A percentile compares a stretch with the other conserved stretches of the same genome.
Evolutionary conservation across 2,797 vertebrate species (phyloP).

Genomic region (Esox lucius): DNA sequence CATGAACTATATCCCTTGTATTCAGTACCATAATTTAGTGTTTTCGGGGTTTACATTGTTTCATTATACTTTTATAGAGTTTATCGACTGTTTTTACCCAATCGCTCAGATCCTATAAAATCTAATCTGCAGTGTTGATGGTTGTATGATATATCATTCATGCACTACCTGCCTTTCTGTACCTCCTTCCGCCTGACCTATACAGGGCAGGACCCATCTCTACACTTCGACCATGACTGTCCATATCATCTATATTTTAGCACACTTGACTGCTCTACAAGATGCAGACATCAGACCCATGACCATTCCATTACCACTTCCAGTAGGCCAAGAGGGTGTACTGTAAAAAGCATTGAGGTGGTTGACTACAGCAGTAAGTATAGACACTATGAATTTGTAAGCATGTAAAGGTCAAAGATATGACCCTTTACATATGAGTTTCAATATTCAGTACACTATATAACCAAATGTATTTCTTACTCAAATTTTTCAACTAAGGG

Average conservation of each 20-base stretch:
- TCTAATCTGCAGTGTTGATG: neutral
- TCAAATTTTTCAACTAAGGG: no score
- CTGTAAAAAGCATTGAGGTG: neutral
- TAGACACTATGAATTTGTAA: neutral
- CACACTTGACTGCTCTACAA: neutral
- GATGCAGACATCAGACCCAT: constrained; percentile 3
- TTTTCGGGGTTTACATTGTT: no score
- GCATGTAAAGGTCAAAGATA: neutral
- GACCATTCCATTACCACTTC: neutral
- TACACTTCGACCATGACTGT: constrained; percentile 11
- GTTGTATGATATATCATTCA: neutral
- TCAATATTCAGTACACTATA: neutral
- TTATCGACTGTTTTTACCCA: no score
- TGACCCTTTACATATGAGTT: neutral
- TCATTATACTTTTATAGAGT: no score
- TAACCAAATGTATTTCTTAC: no score
- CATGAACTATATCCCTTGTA: no score
- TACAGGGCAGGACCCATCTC: neutral
- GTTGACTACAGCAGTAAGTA: neutral
- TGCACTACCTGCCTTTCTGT: neutral
- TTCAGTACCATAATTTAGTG: no score
- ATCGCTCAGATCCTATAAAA: no score
- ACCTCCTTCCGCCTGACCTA: neutral
- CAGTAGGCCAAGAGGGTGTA: neutral
- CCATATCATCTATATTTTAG: constrained; percentile 9